These are phyloP conservation scores for Xanthostigma xanthostigma DNA, from an alignment of 2,888 invertebrate species.

Conservation along the genomic window DNA sequence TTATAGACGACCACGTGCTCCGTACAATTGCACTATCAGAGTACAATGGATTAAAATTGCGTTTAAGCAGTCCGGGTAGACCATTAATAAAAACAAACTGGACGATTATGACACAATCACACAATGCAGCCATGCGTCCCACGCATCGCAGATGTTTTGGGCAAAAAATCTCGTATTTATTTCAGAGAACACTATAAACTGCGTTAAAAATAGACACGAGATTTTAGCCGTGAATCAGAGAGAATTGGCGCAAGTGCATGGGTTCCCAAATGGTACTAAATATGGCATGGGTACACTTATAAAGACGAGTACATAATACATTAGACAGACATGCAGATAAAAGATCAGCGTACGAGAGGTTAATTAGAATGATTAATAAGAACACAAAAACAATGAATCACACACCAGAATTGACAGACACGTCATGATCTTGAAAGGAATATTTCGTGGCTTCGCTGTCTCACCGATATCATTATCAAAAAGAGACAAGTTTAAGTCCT, in stretches of 20 bases:
- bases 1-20: constrained; percentile 5
- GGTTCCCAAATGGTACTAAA: too few species aligned
- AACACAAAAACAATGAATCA: constrained; percentile 23
- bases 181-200: constrained; percentile 18
- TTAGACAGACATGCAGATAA: constrained; percentile 7
- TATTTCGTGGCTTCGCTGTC: constrained; percentile 19
- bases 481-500: constrained; percentile 63
- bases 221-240: too few species aligned
- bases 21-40: constrained; percentile 12
- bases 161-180: constrained; percentile 25
- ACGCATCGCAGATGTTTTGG: constrained; percentile 22
- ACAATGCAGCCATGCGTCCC: constrained; percentile 20
- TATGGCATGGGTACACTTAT: too few species aligned
- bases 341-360: constrained; percentile 14
- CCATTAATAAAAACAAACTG: constrained; percentile 15
- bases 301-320: background rate
- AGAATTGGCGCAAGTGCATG: too few species aligned
- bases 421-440: constrained; percentile 51
- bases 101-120: constrained; percentile 22
- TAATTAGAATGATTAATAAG: constrained; percentile 13
- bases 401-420: constrained; percentile 69
- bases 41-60: constrained; percentile 8
- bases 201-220: constrained; percentile 3
- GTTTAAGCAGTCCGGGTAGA: background rate
- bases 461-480: constrained; percentile 54